Evolutionary conservation across 2,113 vertebrate species (phyloP).

Genomic region (Phylloscopus whistleri): DNA sequence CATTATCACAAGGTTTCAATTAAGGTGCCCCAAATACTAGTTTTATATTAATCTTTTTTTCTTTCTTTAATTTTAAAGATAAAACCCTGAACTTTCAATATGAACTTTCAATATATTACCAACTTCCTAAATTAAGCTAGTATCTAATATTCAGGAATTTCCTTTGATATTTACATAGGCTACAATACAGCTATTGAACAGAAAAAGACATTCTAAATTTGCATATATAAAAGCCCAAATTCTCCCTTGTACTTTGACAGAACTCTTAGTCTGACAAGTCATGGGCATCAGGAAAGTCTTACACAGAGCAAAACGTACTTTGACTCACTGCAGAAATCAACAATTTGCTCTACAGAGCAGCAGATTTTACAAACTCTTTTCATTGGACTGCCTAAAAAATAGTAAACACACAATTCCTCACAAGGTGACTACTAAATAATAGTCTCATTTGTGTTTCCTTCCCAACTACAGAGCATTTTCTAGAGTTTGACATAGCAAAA

Average conservation of each 20-base stretch:
- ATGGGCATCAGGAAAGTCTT: not conserved
- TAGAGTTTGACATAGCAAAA: not conserved
- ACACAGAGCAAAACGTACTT: not conserved
- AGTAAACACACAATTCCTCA: not conserved
- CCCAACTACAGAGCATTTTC: not conserved
- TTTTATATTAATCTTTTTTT: not conserved
- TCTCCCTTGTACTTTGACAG: not conserved
- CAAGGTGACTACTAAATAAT: not conserved
- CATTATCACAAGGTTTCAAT: not conserved
- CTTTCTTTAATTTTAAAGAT: not conserved
- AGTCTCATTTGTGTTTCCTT: not conserved
- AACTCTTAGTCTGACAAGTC: not conserved
- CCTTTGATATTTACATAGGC: not conserved
- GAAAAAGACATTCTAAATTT: not conserved
- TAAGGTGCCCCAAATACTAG: not conserved
- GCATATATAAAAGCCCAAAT: not conserved
- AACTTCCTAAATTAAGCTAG: not conserved
- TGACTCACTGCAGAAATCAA: not conserved
- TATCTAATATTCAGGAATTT: not conserved
- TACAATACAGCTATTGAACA: not conserved
- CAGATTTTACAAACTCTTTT: not conserved
- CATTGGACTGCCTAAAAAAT: not conserved
- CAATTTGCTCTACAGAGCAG: not conserved
- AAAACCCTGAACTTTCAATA: not conserved
- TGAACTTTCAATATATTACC: not conserved